These are phyloP conservation scores for Sclerodermus sp. DNA, from an alignment of 2,888 invertebrate species.

Conservation along the genomic window DNA sequence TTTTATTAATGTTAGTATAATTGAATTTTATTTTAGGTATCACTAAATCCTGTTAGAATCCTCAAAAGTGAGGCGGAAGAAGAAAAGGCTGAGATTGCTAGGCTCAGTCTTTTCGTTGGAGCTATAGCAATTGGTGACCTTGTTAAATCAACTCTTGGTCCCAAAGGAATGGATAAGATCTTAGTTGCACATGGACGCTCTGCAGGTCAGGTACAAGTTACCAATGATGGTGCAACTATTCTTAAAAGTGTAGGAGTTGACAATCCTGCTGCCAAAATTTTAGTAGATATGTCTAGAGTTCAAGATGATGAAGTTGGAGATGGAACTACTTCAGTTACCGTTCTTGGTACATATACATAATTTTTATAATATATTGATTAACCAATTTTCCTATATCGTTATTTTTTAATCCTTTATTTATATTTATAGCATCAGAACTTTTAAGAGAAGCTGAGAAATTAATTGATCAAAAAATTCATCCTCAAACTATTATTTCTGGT, in stretches of 20 bases:
- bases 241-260: constrained; percentile 94
- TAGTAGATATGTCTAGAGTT: constrained; percentile 98
- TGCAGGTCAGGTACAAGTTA: constrained; percentile 87
- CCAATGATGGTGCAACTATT: constrained; percentile 99
- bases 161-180: constrained; percentile 98
- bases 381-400: constrained; percentile 1
- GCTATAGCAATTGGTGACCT: constrained; percentile 99
- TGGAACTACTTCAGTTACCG: constrained; percentile 99
- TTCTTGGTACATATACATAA: constrained; percentile 65
- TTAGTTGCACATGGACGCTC: constrained; percentile 79
- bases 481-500: constrained; percentile 95
- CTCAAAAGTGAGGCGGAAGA: constrained; percentile 96
- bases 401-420: constrained; percentile 6
- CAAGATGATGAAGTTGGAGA: constrained; percentile 99
- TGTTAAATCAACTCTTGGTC: constrained; percentile 96
- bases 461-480: constrained; percentile 92
- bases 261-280: constrained; percentile 97
- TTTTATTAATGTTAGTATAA: too few species aligned
- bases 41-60: constrained; percentile 91
- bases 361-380: not conserved
- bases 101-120: constrained; percentile 96
- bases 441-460: constrained; percentile 94
- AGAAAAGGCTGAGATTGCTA: constrained; percentile 95
- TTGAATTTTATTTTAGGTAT: constrained; percentile 64
- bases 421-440: constrained; percentile 79